Percentiles rank a stretch among this genome's conserved stretches.
Conservation (phyloP, 2,113 vertebrate species). For the Fukomys damarensis region DNA sequence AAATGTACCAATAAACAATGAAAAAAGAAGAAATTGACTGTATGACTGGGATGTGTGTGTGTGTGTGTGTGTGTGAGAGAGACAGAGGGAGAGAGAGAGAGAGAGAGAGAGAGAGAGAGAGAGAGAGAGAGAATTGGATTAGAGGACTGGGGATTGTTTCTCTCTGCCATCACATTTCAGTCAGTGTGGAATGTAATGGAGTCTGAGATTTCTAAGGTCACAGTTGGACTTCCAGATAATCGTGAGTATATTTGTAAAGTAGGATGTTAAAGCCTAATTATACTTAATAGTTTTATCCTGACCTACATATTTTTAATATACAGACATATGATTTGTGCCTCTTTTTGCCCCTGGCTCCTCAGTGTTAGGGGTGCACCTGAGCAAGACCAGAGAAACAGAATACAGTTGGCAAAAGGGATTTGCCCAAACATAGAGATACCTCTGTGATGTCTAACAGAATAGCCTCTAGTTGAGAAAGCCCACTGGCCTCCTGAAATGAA, state of each 20-base stretch:
- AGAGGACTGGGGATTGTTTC: no score
- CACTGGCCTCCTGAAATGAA: background rate
- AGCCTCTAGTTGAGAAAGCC: background rate
- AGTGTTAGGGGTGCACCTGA: background rate
- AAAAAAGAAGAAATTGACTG: no score
- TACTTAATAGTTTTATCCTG: background rate
- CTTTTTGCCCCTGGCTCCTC: background rate
- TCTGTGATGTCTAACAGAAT: background rate
- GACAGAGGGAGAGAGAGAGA: no score
- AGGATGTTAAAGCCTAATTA: background rate
- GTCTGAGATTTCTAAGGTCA: background rate
- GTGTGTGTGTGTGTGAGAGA: no score
- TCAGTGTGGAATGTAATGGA: background rate
- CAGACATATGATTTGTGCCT: background rate
- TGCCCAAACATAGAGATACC: background rate
- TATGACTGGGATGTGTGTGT: background rate
- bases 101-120: no score
- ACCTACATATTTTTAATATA: background rate
- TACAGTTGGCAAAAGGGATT: background rate
- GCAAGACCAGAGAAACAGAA: background rate
- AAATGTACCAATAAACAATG: no score
- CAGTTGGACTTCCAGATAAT: background rate
- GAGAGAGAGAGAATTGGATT: no score
- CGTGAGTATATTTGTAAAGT: background rate
- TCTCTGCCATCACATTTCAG: background rate